Evolutionary conservation across 2,113 vertebrate genomes (phyloP).

Genomic region (Falcunculus frontatus): DNA sequence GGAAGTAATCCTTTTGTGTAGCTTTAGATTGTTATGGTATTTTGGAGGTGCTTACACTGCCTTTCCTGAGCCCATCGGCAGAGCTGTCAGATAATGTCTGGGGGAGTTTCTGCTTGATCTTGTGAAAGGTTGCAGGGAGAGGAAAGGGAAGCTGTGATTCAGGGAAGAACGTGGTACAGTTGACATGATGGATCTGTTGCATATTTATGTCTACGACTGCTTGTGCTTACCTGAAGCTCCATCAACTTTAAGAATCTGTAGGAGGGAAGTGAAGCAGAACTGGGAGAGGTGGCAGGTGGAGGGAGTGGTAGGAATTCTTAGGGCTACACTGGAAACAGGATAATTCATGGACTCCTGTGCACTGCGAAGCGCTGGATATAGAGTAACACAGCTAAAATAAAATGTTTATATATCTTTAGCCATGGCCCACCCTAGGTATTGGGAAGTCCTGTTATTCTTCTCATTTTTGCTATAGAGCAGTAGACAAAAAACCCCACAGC

Average conservation of each 20-base stretch:
- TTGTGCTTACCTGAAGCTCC: not conserved
- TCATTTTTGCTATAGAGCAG: not conserved
- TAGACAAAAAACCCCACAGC: accelerated
- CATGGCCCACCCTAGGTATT: not conserved
- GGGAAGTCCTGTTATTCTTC: not conserved
- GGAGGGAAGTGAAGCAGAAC: not conserved
- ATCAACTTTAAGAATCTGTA: not conserved
- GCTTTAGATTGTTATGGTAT: not conserved
- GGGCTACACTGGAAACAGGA: not conserved
- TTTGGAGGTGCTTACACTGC: not conserved
- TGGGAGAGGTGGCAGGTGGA: not conserved
- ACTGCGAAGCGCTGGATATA: not conserved
- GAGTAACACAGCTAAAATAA: not conserved
- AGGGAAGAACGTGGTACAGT: not conserved
- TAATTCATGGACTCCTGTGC: not conserved
- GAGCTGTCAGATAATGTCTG: not conserved
- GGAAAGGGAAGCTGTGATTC: not conserved
- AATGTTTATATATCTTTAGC: accelerated
- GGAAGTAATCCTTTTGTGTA: not conserved
- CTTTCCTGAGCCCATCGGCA: not conserved
- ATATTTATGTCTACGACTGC: not conserved
- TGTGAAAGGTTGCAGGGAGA: not conserved
- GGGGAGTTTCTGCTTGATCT: not conserved
- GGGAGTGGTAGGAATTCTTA: not conserved
- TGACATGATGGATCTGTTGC: not conserved